Conservation (phyloP, 2,888 invertebrate genomes). For the Salpingus planirostris region DNA sequence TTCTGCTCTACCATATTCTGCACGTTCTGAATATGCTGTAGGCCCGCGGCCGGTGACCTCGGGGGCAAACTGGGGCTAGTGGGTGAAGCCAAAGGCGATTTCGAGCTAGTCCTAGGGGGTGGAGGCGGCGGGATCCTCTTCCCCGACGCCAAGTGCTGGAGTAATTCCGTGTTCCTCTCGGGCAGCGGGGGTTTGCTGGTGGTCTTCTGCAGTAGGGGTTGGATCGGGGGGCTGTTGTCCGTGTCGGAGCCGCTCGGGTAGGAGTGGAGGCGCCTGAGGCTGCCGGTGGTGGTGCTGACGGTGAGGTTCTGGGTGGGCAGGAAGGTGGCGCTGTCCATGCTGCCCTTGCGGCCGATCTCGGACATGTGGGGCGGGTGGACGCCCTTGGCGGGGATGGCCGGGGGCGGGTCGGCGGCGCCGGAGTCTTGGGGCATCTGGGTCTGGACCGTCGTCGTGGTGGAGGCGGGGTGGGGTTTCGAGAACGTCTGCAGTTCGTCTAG, state of each 20-base stretch:
- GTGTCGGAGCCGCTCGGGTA: constrained; percentile 82
- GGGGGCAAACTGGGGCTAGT: constrained; percentile 63
- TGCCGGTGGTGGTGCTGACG: constrained; percentile 43
- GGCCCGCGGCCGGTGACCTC: constrained; percentile 42
- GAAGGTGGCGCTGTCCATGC: constrained; percentile 46
- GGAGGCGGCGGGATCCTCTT: constrained; percentile 83
- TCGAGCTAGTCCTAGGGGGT: constrained; percentile 83
- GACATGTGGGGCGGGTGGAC: constrained; percentile 43
- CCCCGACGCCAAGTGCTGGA: constrained; percentile 56
- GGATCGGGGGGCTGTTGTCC: constrained; percentile 67
- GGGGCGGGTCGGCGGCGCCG: constrained; percentile 34
- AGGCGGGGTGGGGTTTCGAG: constrained; percentile 54
- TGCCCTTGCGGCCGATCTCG: constrained; percentile 48
- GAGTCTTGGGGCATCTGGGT: constrained; percentile 36
- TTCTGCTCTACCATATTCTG: constrained; percentile 37
- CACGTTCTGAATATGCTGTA: constrained; percentile 41
- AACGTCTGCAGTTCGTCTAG: constrained; percentile 89
- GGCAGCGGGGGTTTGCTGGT: constrained; percentile 71
- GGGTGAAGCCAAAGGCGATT: constrained; percentile 79
- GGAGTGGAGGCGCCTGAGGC: constrained; percentile 68
- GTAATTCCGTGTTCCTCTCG: constrained; percentile 69
- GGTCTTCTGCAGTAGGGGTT: constrained; percentile 46
- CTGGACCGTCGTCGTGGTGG: constrained; percentile 12
- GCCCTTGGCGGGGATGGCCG: constrained; percentile 37
- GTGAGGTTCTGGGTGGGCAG: constrained; percentile 38